Conservation (phyloP, 2,113 vertebrate genomes). For the Toxotes chatareus region DNA sequence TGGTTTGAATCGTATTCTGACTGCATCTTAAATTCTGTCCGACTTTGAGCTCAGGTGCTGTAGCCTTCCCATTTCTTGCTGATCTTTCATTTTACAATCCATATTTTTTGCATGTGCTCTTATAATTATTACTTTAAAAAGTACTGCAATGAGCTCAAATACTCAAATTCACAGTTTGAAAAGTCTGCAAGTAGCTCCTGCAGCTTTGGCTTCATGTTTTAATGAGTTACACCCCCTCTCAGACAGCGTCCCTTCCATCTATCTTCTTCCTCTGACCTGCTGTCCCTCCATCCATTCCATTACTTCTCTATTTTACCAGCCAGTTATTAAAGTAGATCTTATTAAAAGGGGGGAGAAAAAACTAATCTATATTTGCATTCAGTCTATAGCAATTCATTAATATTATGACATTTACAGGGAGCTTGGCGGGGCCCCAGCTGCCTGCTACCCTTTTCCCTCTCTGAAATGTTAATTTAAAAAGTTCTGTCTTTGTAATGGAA, state of each 20-base stretch:
- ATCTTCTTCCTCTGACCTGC: conserved; percentile 91
- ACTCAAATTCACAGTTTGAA: conserved; percentile 51
- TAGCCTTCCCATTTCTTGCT: not conserved
- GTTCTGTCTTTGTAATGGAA: conserved; percentile 99
- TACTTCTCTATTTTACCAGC: conserved; percentile 87
- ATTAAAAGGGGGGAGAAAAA: conserved; percentile 99
- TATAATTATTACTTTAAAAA: conserved; percentile 28
- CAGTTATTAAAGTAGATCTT: conserved; percentile 96
- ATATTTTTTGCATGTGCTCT: conserved; percentile 1
- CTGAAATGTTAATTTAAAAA: conserved; percentile 99
- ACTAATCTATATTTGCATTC: conserved; percentile 99
- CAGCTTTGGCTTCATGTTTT: conserved; percentile 70
- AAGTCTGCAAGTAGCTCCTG: conserved; percentile 60
- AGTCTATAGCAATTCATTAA: conserved; percentile 99
- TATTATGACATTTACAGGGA: conserved; percentile 99
- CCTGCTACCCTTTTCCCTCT: conserved; percentile 99
- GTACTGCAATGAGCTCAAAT: conserved; percentile 18
- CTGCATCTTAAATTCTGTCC: not conserved
- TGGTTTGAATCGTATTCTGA: not conserved
- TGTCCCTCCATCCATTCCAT: conserved; percentile 89
- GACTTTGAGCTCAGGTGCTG: not conserved
- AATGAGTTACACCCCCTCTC: conserved; percentile 71
- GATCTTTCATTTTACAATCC: not conserved
- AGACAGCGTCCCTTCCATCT: conserved; percentile 83
- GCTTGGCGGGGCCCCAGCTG: conserved; percentile 92